These are phyloP conservation scores for Sarcophaga peregrina DNA, from an alignment of 1,140 invertebrate genomes.

Conservation along the genomic window DNA sequence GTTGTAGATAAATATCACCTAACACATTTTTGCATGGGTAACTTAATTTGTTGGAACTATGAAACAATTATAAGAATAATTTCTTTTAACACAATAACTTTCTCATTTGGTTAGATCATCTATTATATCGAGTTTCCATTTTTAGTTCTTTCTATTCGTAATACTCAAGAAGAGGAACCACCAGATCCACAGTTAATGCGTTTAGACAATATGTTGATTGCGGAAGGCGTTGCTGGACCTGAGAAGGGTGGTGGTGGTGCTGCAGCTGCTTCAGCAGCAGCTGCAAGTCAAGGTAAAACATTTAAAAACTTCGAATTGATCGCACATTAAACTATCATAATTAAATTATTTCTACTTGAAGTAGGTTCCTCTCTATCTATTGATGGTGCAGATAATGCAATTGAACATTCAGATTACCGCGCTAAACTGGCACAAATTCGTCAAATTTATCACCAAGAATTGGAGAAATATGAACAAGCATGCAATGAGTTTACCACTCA, in stretches of 20 bases:
- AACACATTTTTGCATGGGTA: too few relatives aligned
- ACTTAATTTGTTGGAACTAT: too few relatives aligned
- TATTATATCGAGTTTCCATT: conserved; percentile 50
- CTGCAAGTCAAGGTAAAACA: conserved; percentile 80
- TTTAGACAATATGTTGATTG: conserved; percentile 99
- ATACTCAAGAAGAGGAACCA: conserved; percentile 98
- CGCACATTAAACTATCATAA: background rate
- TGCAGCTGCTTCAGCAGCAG: conserved; percentile 89
- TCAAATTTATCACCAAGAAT: conserved; percentile 98
- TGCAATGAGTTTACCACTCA: conserved; percentile 99
- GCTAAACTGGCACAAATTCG: conserved; percentile 99
- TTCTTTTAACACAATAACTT: too few relatives aligned
- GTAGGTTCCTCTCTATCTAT: conserved; percentile 58
- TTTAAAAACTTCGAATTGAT: background rate
- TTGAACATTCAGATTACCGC: conserved; percentile 99
- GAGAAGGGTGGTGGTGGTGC: conserved; percentile 95
- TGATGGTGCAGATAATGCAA: conserved; percentile 86
- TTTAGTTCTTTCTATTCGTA: conserved; percentile 92
- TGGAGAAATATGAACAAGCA: conserved; percentile 99
- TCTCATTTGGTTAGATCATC: too few relatives aligned
- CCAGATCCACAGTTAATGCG: conserved; percentile 99
- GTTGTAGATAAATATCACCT: too few relatives aligned
- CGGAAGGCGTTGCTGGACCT: conserved; percentile 97
- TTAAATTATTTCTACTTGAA: conserved; percentile 12
- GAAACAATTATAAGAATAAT: too few relatives aligned